Base-by-base conservation (phyloP, 2,113 vertebrate genomes). In the Paratilapia polleni region DNA sequence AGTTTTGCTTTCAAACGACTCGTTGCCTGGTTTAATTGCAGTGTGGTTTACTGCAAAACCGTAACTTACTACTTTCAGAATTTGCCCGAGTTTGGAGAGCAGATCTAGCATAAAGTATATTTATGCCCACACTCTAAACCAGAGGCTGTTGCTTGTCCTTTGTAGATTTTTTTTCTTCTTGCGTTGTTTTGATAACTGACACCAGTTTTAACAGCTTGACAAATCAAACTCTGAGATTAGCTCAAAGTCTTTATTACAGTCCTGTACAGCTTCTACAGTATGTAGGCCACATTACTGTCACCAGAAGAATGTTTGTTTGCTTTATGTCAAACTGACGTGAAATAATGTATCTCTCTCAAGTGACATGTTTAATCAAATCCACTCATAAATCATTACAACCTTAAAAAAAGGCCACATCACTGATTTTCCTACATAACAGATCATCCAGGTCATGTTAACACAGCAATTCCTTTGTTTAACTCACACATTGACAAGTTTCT, bases 11-110 rank as follows among this genome's bases (percentile, higher is more conserved):
- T 77, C 54, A 82, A 83, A 78, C 28, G 75, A 87, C 76, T 81
- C 43, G 15, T 79, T 88, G 73, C 58, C 47, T 73, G 13, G 24
- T 83, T 84, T 90, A 89, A 90, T 92, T 91, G 80, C 81, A 28
- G 22, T 83, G 34, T 63, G 59, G 54, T 87, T 89, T 81, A 80
- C 58, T 77, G 24, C 17, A 34, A 76, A 86, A 86, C n/a, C 62
- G 24, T 52, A 15, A 38, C 24, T 81, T n/a, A 63, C n/a, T 59
- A 77, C 31, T 84, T 75, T 66, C 10, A 54, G 38, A 77, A 19
- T 74, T 52, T 41, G 47, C 4, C 14, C 26, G 5, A 49, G 28
- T 78, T 87, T 79, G 28, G 14, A 43, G 38, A 78, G 74, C 70
- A 82, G 36, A 73, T 78, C 26, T 28, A 6, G 20, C 6, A 61